Evolutionary conservation across 2,888 invertebrate species (phyloP).

Genomic region (Ennomos erosarius): DNA sequence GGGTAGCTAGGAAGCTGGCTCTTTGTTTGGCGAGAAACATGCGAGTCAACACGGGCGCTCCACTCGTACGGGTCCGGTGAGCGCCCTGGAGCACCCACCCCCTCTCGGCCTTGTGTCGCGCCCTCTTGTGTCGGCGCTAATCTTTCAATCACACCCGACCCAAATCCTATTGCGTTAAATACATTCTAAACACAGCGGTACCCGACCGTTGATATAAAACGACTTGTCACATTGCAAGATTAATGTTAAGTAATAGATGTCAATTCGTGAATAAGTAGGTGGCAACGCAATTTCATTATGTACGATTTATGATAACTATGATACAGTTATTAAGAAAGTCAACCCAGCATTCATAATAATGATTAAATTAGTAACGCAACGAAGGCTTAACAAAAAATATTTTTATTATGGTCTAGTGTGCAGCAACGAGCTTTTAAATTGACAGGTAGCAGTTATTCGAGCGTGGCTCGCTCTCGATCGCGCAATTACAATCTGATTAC

Average conservation of each 20-base stretch:
- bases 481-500: conserved; percentile 77
- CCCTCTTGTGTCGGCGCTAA: conserved; percentile 55
- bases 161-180: conserved; percentile 31
- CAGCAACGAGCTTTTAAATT: conserved; percentile 57
- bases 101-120: conserved; percentile 46
- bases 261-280: conserved; percentile 19
- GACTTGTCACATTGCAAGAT: conserved; percentile 22
- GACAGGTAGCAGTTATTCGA: conserved; percentile 63
- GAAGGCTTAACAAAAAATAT: conserved; percentile 27
- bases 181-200: conserved; percentile 21
- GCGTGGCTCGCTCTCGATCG: conserved; percentile 60
- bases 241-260: conserved; percentile 21
- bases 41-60: conserved; percentile 73
- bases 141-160: conserved; percentile 61
- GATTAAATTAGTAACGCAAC: conserved; percentile 29
- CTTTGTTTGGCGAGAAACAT: conserved; percentile 82
- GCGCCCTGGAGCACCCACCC: conserved; percentile 45
- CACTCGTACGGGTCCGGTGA: conserved; percentile 47
- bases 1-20: conserved; percentile 84
- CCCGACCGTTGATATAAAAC: conserved; percentile 13
- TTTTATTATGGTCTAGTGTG: conserved; percentile 28
- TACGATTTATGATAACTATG: conserved; percentile 21
- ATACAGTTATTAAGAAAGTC: conserved; percentile 21
- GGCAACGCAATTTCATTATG: conserved; percentile 6
- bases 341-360: conserved; percentile 20